Evolutionary conservation across 2,797 vertebrate genomes (phyloP), one percentile per base, ranked within the genome.

Genomic region (Rhinoraja longicauda): DNA sequence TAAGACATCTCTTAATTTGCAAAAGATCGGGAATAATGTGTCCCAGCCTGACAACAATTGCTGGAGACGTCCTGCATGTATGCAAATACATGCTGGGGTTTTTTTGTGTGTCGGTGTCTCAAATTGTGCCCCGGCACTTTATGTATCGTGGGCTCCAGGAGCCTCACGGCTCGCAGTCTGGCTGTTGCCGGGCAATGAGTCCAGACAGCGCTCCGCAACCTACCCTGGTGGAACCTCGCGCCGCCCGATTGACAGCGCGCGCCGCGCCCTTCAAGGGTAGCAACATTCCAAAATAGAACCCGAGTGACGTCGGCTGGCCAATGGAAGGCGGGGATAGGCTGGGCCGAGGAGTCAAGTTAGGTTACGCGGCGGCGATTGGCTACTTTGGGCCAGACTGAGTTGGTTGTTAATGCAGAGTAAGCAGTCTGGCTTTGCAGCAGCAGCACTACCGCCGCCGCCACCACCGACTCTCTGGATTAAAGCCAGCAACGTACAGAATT

Each of bases 391-490:
- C 93, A 95, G 94, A 95, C 95, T 92, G 93, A 94, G 95, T 94
- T 93, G 93, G 94, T 93, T 94, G 95, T 96, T 97, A 95, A 96
- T 96, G 96, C 96, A 94, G 97, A 97, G 95, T 97, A 96, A 97
- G 97, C 97, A 97, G 96, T 96, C 96, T 96, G 95, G 95, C 95
- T 94, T 94, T 95, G 94, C 95, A 94, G 95, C 94, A 93, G 94
- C 93, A 78, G 6, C 36, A 73, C 4, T 29, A 19, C 90, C 90
- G 93, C 94, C 76, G 72, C 91, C 0, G 94, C 90, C 90, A 93
- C 94, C 76, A 72, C 91, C 0, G 94, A 45, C 93, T 93, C 93
- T 94, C 95, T 96, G 96, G 95, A 78, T 59, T 9, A 3, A 36
- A 36, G 95, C 97, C 96, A 96, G 95, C 94, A 93, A 84, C 94